These are phyloP conservation scores for Anoura caudifer DNA, from an alignment of 2,113 vertebrate species.

Conservation along the genomic window DNA sequence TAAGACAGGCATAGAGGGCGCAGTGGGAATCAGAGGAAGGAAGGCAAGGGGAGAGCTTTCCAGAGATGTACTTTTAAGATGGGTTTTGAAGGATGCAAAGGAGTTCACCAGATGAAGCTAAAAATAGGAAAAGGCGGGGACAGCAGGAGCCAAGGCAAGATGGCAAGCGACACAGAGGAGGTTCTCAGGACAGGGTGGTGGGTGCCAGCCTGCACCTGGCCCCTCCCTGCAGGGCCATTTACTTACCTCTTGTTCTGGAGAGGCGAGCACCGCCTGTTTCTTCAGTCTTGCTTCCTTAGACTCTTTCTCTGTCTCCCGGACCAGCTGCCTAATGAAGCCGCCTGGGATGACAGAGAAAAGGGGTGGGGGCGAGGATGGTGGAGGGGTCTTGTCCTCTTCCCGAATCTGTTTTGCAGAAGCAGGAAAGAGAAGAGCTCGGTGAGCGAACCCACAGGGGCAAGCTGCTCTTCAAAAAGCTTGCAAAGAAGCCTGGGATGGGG, in stretches of 20 bases:
- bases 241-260: slow-evolving; percentile 77
- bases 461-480: not conserved
- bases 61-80: not conserved
- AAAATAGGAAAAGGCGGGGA: not conserved
- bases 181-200: not conserved
- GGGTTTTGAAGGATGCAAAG: not conserved
- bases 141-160: not conserved
- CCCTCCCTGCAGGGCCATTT: not conserved
- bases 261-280: slow-evolving; percentile 72
- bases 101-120: not conserved
- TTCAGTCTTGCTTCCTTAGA: slow-evolving; percentile 81
- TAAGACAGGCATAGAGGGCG: not conserved
- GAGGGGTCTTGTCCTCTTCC: slow-evolving; percentile 89
- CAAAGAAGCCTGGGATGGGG: not conserved
- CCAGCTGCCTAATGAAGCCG: slow-evolving; percentile 96
- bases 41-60: not conserved
- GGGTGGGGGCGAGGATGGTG: slow-evolving; percentile 79
- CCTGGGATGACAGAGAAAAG: slow-evolving; percentile 89
- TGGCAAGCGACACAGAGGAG: not conserved
- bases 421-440: not conserved
- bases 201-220: fast-evolving
- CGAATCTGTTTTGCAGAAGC: slow-evolving; percentile 86
- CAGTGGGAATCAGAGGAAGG: not conserved
- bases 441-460: not conserved
- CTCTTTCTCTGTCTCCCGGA: slow-evolving; percentile 94